Evolutionary conservation across 2,797 vertebrate genomes (phyloP).

Genomic region (Ctenosaura bakeri): DNA sequence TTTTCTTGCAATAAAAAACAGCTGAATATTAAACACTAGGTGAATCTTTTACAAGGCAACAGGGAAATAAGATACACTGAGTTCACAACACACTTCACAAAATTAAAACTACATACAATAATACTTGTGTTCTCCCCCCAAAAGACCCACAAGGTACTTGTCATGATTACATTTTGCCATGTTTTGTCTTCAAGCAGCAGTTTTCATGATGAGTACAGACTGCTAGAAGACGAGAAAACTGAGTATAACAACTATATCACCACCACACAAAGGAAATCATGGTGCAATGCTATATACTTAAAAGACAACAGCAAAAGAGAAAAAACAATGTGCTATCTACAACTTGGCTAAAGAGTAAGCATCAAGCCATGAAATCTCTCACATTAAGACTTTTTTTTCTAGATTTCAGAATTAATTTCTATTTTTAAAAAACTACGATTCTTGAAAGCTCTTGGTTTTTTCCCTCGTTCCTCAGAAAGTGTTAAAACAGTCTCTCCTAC

Average conservation of each 20-base stretch:
- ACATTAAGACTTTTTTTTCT: slow-evolving; percentile 35
- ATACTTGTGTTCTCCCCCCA: slow-evolving; percentile 66
- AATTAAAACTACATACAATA: slow-evolving; percentile 64
- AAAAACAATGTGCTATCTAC: slow-evolving; percentile 47
- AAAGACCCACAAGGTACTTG: slow-evolving; percentile 69
- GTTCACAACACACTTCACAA: slow-evolving; percentile 43
- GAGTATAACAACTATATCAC: slow-evolving; percentile 68
- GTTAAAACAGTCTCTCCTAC: background rate
- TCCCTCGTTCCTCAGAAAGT: background rate
- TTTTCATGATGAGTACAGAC: slow-evolving; percentile 74
- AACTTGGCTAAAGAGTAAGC: slow-evolving; percentile 47
- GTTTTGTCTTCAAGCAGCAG: slow-evolving; percentile 75
- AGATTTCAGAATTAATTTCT: slow-evolving; percentile 31
- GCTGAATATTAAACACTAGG: slow-evolving; percentile 31
- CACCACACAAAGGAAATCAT: slow-evolving; percentile 62
- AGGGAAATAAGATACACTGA: slow-evolving; percentile 54
- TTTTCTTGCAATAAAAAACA: background rate
- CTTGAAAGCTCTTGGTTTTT: background rate
- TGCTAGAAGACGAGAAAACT: slow-evolving; percentile 66
- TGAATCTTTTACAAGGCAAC: slow-evolving; percentile 55
- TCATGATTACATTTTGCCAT: slow-evolving; percentile 72
- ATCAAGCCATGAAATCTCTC: slow-evolving; percentile 52
- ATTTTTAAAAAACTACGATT: background rate
- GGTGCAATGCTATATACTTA: slow-evolving; percentile 56
- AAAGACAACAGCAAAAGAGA: slow-evolving; percentile 56